Evolutionary conservation across 1,140 invertebrate genomes (phyloP).

Genomic region (Papilio aristodemus): DNA sequence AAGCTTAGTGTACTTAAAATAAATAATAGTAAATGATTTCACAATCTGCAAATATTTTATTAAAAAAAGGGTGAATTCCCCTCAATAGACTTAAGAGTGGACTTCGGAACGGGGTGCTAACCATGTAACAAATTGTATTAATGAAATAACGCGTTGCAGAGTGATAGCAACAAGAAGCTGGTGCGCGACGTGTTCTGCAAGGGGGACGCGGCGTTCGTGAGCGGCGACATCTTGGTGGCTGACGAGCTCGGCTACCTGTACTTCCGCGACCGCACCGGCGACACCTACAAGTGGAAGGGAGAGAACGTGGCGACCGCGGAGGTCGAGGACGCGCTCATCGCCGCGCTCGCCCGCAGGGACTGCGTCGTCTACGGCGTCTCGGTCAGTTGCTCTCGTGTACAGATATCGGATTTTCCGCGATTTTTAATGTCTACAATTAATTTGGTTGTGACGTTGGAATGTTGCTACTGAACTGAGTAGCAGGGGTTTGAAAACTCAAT

Average conservation of each 20-base stretch:
- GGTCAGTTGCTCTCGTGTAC: constrained; percentile 83
- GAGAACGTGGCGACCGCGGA: constrained; percentile 99
- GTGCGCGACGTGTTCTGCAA: constrained; percentile 89
- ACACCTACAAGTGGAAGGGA: constrained; percentile 98
- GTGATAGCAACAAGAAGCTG: constrained; percentile 93
- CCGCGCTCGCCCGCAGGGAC: constrained; percentile 92
- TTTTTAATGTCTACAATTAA: no score
- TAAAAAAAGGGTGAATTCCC: no score
- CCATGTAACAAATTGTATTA: no score
- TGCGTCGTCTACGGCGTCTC: constrained; percentile 94
- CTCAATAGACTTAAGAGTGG: no score
- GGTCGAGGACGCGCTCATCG: constrained; percentile 96
- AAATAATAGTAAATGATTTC: no score
- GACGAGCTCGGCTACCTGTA: constrained; percentile 97
- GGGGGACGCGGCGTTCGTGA: constrained; percentile 91
- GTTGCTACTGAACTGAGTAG: no score
- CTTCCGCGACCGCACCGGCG: constrained; percentile 98
- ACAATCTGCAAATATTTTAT: no score
- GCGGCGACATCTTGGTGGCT: constrained; percentile 94
- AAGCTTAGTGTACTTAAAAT: no score
- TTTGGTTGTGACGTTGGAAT: no score
- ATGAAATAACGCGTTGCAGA: constrained; percentile 45
- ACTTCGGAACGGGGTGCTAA: no score
- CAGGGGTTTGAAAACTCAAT: no score
- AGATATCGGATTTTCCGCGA: no score